Conservation (phyloP, 2,888 invertebrate species). For the Allygus modestus region DNA sequence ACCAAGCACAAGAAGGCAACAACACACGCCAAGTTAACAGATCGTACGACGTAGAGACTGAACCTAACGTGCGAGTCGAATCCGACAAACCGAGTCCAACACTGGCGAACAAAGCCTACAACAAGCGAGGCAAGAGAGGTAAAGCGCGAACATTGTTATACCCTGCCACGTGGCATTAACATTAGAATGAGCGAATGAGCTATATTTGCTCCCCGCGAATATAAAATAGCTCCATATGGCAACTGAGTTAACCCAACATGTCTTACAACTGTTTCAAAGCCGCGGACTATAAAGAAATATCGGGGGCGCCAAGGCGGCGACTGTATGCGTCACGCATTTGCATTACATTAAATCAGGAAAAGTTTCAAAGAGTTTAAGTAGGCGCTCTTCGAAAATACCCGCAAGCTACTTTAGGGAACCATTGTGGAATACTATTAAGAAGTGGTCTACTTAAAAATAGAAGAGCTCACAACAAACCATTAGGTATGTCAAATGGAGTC, state of each 20-base stretch:
- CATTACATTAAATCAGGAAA: neutral
- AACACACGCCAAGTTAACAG: no score
- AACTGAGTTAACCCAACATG: neutral
- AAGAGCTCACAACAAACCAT: no score
- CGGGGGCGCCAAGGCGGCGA: neutral
- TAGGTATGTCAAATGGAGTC: no score
- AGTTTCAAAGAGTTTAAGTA: neutral
- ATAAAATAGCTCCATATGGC: neutral
- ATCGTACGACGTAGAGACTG: no score
- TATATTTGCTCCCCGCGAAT: neutral
- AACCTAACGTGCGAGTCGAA: no score
- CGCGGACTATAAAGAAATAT: neutral
- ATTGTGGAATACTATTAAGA: no score
- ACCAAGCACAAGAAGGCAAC: no score
- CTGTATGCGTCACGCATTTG: neutral
- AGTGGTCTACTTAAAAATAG: no score
- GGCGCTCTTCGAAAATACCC: neutral
- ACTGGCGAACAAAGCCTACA: neutral
- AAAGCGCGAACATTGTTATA: neutral
- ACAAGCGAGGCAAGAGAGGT: neutral
- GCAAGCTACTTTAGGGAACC: no score
- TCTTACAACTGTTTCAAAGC: neutral
- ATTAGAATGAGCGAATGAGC: conserved; percentile 13
- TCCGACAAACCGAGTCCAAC: neutral
- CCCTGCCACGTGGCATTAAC: neutral